A percentile compares a stretch with the other conserved stretches of the same genome.
Evolutionary conservation across 2,888 invertebrate genomes (phyloP).

Genomic region (Orchesella flavescens): DNA sequence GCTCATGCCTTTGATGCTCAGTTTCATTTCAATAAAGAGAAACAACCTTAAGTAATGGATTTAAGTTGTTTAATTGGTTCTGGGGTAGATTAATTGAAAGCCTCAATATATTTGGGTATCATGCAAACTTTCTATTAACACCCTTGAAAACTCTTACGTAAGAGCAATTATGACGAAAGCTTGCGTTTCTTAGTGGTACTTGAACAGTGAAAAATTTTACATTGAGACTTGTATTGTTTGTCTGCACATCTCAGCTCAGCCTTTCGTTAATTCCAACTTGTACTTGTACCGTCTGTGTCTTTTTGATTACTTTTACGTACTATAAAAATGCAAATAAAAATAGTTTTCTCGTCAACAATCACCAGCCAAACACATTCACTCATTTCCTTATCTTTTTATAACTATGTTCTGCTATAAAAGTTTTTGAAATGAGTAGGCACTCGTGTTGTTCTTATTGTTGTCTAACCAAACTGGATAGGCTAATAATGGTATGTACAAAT

Average conservation of each 20-base stretch:
- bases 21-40: too few relatives aligned
- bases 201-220: too few relatives aligned
- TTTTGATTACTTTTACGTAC: neutral
- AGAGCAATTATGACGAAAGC: neutral
- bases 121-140: conserved; percentile 62
- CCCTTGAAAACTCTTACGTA: neutral
- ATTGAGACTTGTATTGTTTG: too few relatives aligned
- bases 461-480: too few relatives aligned
- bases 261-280: neutral
- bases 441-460: too few relatives aligned
- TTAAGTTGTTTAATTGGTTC: neutral
- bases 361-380: conserved; percentile 6
- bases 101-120: conserved; percentile 35
- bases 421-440: neutral
- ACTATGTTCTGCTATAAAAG: neutral
- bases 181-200: too few relatives aligned
- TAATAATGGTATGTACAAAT: neutral
- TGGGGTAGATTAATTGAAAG: conserved; percentile 38
- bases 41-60: too few relatives aligned
- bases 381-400: conserved; percentile 37
- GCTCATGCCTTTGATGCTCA: neutral
- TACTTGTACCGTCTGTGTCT: neutral
- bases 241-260: neutral
- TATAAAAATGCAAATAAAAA: too few relatives aligned
- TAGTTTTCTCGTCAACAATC: too few relatives aligned